Percentiles rank a stretch among this genome's conserved stretches.
Evolutionary conservation across 2,113 vertebrate genomes (phyloP).

Genomic region (Oophaga pumilio): DNA sequence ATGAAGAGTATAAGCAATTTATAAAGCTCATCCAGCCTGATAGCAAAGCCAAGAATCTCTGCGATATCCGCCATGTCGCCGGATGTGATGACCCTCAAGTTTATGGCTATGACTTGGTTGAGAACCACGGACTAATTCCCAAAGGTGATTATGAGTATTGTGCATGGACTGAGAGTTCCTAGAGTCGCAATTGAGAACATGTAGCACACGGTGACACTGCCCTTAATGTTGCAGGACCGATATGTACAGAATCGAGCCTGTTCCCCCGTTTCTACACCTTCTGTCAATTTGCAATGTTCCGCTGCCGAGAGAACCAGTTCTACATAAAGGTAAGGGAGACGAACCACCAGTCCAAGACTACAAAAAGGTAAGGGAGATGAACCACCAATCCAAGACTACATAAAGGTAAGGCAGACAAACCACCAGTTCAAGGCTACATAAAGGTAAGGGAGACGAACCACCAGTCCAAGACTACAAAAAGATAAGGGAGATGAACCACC

Average conservation of each 20-base stretch:
- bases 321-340: not conserved
- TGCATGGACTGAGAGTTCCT: not conserved
- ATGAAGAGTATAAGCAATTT: not conserved
- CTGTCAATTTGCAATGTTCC: not conserved
- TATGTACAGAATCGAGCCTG: not conserved
- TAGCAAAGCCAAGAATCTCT: not conserved
- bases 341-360: not conserved
- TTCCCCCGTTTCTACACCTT: not conserved
- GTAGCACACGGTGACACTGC: not conserved
- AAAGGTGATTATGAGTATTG: not conserved
- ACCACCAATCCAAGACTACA: no score
- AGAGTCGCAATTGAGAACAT: not conserved
- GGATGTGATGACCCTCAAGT: not conserved
- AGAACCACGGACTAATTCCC: slow-evolving; percentile 4
- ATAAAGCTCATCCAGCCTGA: not conserved
- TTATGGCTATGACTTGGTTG: not conserved
- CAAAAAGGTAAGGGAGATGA: no score
- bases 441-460: no score
- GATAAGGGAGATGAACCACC: no score
- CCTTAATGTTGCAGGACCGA: not conserved
- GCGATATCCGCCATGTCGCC: not conserved
- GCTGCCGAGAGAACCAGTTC: not conserved
- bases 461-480: no score
- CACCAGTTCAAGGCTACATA: no score
- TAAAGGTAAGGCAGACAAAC: no score